Conservation (phyloP, 2,888 invertebrate species). For the Heteromurus nitidus region DNA sequence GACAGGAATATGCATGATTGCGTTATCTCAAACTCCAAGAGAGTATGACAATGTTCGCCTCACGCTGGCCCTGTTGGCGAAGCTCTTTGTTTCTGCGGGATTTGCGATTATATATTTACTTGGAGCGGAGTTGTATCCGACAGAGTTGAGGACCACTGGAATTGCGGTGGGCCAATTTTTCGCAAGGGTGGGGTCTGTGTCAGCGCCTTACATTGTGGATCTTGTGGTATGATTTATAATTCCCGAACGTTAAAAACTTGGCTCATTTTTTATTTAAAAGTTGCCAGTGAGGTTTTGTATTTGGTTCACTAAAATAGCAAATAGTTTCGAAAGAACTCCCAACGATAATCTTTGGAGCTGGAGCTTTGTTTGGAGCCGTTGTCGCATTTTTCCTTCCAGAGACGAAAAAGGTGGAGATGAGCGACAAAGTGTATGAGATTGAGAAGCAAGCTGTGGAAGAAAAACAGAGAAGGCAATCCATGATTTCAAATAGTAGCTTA, state of each 20-base stretch:
- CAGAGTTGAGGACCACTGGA: slow-evolving; percentile 69
- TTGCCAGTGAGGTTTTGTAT: background rate
- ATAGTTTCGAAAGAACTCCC: slow-evolving; percentile 68
- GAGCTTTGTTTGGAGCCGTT: slow-evolving; percentile 51
- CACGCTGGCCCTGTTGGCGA: slow-evolving; percentile 68
- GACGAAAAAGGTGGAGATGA: slow-evolving; percentile 69
- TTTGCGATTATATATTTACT: slow-evolving; percentile 71
- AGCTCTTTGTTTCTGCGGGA: slow-evolving; percentile 66
- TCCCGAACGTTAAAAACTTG: background rate
- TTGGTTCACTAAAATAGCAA: slow-evolving; percentile 45
- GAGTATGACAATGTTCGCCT: slow-evolving; percentile 59
- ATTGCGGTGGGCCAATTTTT: slow-evolving; percentile 58
- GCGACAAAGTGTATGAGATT: slow-evolving; percentile 60
- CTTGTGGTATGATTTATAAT: slow-evolving; percentile 58
- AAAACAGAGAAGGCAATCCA: too few species aligned
- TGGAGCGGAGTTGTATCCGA: slow-evolving; percentile 72
- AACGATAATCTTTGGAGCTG: slow-evolving; percentile 69
- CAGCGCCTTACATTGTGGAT: slow-evolving; percentile 70
- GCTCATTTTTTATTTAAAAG: background rate
- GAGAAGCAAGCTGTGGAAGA: slow-evolving; percentile 48
- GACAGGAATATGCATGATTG: slow-evolving; percentile 55
- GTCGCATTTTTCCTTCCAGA: slow-evolving; percentile 68
- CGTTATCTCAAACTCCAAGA: background rate
- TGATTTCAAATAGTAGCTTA: too few species aligned
- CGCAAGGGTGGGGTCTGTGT: slow-evolving; percentile 70